phyloP scores from a whole-genome alignment of 2,797 vertebrate species.

The Tapera naevia region DNA sequence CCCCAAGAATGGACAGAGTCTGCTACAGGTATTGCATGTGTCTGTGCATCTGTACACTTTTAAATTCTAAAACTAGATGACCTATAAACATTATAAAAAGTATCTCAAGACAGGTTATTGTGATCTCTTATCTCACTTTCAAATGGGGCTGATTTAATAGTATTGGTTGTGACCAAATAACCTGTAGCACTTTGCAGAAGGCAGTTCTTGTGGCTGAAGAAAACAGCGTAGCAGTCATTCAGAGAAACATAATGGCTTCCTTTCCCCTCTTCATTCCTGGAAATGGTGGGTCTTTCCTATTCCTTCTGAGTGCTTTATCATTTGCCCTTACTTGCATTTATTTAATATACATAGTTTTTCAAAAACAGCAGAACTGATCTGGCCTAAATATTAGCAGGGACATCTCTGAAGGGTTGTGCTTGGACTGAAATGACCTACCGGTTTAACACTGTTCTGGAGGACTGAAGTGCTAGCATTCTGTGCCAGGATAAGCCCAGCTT shows the following conservation, averaged over 20 bases:
- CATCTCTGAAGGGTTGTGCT: neutral
- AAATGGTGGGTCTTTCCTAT: neutral
- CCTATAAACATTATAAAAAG: neutral
- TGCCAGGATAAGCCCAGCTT: neutral
- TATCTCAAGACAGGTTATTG: neutral
- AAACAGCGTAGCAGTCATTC: neutral
- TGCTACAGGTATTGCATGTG: neutral
- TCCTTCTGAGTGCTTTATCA: neutral
- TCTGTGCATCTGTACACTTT: accelerated
- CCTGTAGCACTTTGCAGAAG: neutral
- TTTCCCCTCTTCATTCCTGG: neutral
- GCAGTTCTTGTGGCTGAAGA: neutral
- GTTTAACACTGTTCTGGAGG: neutral
- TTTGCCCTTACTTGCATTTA: neutral
- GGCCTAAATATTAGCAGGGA: neutral
- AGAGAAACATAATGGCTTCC: neutral
- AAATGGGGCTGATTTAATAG: neutral
- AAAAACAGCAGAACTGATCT: neutral
- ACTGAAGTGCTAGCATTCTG: neutral
- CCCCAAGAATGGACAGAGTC: neutral
- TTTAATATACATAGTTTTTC: neutral
- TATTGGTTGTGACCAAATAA: neutral
- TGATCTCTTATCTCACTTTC: neutral
- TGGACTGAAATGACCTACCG: neutral
- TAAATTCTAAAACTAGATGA: neutral